These are phyloP conservation scores for Porites divaricata DNA, from an alignment of 92 coral and sea anemone species.

Conservation along the genomic window DNA sequence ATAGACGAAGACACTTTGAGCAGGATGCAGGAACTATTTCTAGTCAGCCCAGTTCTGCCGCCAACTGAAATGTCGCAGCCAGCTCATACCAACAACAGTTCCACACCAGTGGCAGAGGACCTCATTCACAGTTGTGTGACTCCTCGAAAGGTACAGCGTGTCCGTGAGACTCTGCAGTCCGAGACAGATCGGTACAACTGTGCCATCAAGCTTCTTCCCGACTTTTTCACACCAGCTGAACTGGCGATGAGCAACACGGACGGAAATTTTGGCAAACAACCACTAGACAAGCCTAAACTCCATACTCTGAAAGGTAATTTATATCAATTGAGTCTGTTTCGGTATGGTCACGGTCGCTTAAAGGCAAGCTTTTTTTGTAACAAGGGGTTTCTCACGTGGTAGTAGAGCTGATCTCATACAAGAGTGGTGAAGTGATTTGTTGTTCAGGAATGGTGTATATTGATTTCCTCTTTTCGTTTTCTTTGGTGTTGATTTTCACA, in stretches of 20 bases:
- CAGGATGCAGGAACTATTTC: slow-evolving; percentile 19
- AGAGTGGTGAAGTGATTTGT: too few relatives aligned
- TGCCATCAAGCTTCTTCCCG: slow-evolving; percentile 15
- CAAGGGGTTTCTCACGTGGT: not conserved
- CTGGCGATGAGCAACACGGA: slow-evolving; percentile 9
- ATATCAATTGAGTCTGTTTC: too few relatives aligned
- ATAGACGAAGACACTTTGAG: slow-evolving; percentile 21
- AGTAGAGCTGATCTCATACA: too few relatives aligned
- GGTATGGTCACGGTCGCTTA: too few relatives aligned
- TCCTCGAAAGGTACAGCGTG: slow-evolving; percentile 21
- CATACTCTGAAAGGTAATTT: slow-evolving; percentile 10
- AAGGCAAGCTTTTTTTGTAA: too few relatives aligned
- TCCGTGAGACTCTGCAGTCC: slow-evolving; percentile 29
- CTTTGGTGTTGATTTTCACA: slow-evolving; percentile 48
- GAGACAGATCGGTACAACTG: slow-evolving; percentile 13
- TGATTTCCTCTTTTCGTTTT: slow-evolving; percentile 3
- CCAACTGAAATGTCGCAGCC: slow-evolving; percentile 11
- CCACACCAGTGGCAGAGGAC: slow-evolving; percentile 36
- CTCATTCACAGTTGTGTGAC: slow-evolving; percentile 36
- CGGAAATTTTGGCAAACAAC: not conserved
- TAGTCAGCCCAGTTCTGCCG: slow-evolving; percentile 31
- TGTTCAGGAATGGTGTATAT: not conserved
- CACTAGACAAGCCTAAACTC: not conserved
- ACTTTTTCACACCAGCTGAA: slow-evolving; percentile 2
- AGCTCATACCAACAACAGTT: slow-evolving; percentile 17